Evolutionary conservation across 2,113 vertebrate genomes (phyloP).

Genomic region (Coregonus clupeaformis): DNA sequence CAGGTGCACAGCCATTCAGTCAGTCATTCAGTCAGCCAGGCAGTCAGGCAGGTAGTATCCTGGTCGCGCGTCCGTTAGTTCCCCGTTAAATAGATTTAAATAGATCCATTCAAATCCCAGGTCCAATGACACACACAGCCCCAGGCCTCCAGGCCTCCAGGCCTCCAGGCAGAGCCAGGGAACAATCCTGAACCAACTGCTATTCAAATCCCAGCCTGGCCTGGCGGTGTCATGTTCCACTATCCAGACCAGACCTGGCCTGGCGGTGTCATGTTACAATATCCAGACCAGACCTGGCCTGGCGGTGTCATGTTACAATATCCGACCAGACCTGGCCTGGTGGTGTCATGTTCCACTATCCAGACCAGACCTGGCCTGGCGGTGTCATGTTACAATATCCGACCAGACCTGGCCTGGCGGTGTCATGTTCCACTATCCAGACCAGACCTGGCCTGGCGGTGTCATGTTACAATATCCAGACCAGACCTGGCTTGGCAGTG

Average conservation of each 20-base stretch:
- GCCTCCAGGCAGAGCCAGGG: neutral
- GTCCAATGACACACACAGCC: slow-evolving; percentile 31
- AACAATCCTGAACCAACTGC: slow-evolving; percentile 38
- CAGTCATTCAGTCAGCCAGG: slow-evolving; percentile 21
- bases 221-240: slow-evolving; percentile 50
- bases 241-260: neutral
- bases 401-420: too few species aligned
- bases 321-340: too few species aligned
- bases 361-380: too few species aligned
- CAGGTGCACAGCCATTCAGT: slow-evolving; percentile 55
- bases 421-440: too few species aligned
- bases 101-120: slow-evolving; percentile 48
- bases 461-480: too few species aligned
- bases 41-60: slow-evolving; percentile 11
- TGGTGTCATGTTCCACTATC: too few species aligned
- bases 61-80: slow-evolving; percentile 13
- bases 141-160: slow-evolving; percentile 22
- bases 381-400: too few species aligned
- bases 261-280: too few species aligned
- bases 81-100: slow-evolving; percentile 45
- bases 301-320: too few species aligned
- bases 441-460: too few species aligned
- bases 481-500: too few species aligned
- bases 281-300: too few species aligned
- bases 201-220: slow-evolving; percentile 60